A percentile compares a stretch with the other conserved stretches of the same genome.
Conservation (phyloP, 1,140 invertebrate genomes). For the Nephila pilipes region DNA sequence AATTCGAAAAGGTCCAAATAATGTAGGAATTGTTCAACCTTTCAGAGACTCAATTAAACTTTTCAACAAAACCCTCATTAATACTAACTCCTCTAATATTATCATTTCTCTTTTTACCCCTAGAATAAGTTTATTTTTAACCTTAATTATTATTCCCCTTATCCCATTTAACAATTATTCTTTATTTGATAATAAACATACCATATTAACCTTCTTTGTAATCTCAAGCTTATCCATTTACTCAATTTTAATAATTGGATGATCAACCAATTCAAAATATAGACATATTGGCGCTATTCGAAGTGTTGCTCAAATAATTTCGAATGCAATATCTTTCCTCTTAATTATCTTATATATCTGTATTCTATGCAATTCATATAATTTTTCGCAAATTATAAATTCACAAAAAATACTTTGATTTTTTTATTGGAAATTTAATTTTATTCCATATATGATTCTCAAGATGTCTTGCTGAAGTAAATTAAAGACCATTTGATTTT, state of each 20-base stretch:
- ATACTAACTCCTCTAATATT: conserved; percentile 82
- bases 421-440: conserved; percentile 82
- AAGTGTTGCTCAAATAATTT: conserved; percentile 86
- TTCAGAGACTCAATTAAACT: conserved; percentile 87
- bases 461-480: conserved; percentile 86
- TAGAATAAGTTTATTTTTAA: conserved; percentile 83
- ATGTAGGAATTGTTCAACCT: conserved; percentile 85
- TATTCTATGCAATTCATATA: conserved; percentile 81
- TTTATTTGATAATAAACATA: conserved; percentile 82
- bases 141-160: conserved; percentile 83
- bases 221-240: conserved; percentile 84
- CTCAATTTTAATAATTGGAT: conserved; percentile 84
- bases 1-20: conserved; percentile 87
- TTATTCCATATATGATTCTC: conserved; percentile 83
- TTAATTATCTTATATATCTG: conserved; percentile 84
- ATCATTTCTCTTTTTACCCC: conserved; percentile 84
- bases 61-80: conserved; percentile 84
- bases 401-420: conserved; percentile 83
- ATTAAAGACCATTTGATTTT: conserved; percentile 90
- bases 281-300: conserved; percentile 85
- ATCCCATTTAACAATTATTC: no score
- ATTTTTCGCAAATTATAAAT: conserved; percentile 80
- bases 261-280: conserved; percentile 87
- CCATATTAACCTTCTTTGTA: conserved; percentile 83
- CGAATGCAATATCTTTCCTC: conserved; percentile 85